Evolutionary conservation across 2,888 invertebrate genomes (phyloP).

Genomic region (Tetanocera ferruginea): DNA sequence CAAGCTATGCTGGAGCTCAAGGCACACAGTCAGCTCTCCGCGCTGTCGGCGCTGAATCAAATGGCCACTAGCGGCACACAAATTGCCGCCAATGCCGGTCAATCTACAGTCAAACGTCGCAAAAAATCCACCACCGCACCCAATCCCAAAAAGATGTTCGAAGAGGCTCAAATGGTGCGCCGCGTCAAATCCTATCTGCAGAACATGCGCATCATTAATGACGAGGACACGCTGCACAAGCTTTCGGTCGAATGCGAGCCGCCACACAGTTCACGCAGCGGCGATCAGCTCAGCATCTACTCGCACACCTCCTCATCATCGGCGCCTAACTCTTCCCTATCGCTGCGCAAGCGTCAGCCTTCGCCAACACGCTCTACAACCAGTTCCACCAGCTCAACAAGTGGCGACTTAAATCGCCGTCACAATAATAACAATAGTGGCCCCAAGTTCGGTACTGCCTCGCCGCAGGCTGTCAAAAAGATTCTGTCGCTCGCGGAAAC

Average conservation of each 20-base stretch:
- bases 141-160: constrained; percentile 98
- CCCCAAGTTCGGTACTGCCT: constrained; percentile 85
- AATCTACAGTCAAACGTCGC: constrained; percentile 89
- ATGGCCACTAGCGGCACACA: constrained; percentile 68
- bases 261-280: constrained; percentile 56
- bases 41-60: constrained; percentile 88
- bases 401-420: constrained; percentile 62
- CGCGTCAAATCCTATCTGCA: constrained; percentile 96
- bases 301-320: constrained; percentile 70
- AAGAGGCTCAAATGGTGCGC: constrained; percentile 98
- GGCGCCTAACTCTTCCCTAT: constrained; percentile 71
- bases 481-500: constrained; percentile 91
- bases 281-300: constrained; percentile 72
- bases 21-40: constrained; percentile 84
- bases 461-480: constrained; percentile 97
- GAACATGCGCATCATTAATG: constrained; percentile 87
- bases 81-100: constrained; percentile 72
- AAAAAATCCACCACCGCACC: constrained; percentile 92
- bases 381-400: constrained; percentile 89
- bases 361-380: constrained; percentile 94
- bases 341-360: constrained; percentile 84
- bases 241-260: constrained; percentile 93
- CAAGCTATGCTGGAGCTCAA: constrained; percentile 87
- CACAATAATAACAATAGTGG: constrained; percentile 62
- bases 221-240: constrained; percentile 90